These are phyloP conservation scores for Cataglyphis albicans DNA, from an alignment of 2,888 invertebrate species.

Conservation along the genomic window DNA sequence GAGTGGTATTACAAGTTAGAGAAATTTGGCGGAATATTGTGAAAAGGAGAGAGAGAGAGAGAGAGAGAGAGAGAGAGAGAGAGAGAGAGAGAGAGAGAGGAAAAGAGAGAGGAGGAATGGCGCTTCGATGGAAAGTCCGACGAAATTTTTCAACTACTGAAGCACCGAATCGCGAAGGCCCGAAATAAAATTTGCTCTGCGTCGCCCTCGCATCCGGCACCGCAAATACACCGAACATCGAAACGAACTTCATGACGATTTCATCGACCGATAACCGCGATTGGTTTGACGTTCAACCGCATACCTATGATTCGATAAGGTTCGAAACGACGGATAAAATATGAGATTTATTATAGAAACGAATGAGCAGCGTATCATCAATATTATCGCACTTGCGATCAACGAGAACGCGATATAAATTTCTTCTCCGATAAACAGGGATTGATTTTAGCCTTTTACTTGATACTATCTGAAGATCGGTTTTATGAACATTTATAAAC, in stretches of 20 bases:
- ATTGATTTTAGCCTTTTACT: constrained; percentile 17
- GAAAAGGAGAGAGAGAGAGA: not conserved
- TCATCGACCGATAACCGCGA: constrained; percentile 76
- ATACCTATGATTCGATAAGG: constrained; percentile 72
- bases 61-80: not conserved
- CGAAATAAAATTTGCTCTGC: constrained; percentile 63
- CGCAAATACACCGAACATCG: constrained; percentile 66
- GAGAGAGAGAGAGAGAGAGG: not conserved
- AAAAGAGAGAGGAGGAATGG: not conserved
- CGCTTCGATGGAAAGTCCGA: constrained; percentile 29
- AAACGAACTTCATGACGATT: constrained; percentile 75
- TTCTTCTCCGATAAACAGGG: not conserved
- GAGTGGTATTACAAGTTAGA: constrained; percentile 35
- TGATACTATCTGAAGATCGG: not conserved
- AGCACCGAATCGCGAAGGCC: constrained; percentile 55
- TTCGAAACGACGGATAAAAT: constrained; percentile 57
- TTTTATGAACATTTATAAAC: constrained; percentile 5
- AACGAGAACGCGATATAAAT: not conserved
- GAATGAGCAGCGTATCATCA: constrained; percentile 18
- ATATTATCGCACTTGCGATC: constrained; percentile 21
- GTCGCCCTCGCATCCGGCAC: constrained; percentile 48
- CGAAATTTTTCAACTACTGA: constrained; percentile 48
- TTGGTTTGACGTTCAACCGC: constrained; percentile 70
- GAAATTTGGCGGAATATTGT: constrained; percentile 34
- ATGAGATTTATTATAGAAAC: constrained; percentile 53